Base-by-base conservation (phyloP, 2,797 vertebrate species). In the Chrosomus eos region DNA sequence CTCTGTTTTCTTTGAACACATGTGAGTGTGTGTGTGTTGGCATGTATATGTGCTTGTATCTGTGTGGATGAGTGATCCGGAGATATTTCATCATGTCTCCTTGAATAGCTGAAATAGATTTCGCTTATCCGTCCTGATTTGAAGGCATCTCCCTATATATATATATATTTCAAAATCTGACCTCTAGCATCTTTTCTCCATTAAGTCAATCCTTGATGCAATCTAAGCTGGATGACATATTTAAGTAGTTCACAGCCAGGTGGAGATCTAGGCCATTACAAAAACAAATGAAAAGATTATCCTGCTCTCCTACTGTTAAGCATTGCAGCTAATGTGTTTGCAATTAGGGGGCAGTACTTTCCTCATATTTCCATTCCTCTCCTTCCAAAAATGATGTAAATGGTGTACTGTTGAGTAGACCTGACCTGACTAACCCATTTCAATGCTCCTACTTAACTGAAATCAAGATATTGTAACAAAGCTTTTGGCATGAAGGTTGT, bases 201-300 rank as follows among this genome's bases (percentile, higher is more conserved):
- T 89, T 84, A 83, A 93, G 84, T 79, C 75, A 74, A 53, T 75
- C 80, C 81, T 87, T 43, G 31, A 87, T 90, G 89, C 36, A 33
- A 92, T 89, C 89, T 86, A 83, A 90, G 62, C 87, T 21, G 84
- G 60, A 81, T 58, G 55, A 88, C 75, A 86, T 85, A 80, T 90
- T 90, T 91, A 89, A 88, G 80, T 83, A 88, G 76, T 88, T 89
- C 85, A 83, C 86, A 87, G 86, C 18, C 73, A 86, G 87, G 60
- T 60, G 28, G 84, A 87, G 83, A 86, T 68, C 87, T 87, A 21
- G 85, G 91, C 92, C 91, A 92, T 88, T 85, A 90, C 90, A 85
- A 94, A 92, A 94, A 92, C 88, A 93, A 81, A 75, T 53, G 53
- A 86, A 80, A 87, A 85, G 87, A 89, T 90, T 91, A 90, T 84